A percentile compares a stretch with the other conserved stretches of the same genome.
Conservation (phyloP, 2,797 vertebrate species). For the Chrysocyon brachyurus region DNA sequence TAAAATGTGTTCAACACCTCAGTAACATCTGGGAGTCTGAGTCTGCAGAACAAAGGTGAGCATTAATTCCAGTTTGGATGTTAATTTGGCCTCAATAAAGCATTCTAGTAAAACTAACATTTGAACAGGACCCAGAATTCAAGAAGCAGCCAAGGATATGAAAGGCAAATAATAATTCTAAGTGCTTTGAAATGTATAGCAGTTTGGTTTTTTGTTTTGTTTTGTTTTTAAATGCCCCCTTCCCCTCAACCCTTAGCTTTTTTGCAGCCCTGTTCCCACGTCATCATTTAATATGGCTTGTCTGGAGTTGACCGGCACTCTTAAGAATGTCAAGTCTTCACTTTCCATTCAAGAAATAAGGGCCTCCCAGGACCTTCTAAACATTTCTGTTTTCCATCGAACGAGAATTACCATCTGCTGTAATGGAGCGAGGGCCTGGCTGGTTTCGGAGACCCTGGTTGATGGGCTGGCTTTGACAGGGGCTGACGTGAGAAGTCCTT, state of each 20-base stretch:
- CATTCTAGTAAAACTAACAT: slow-evolving; percentile 84
- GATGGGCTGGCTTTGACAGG: background rate
- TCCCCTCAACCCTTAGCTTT: background rate
- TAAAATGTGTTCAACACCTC: slow-evolving; percentile 76
- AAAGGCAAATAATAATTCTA: slow-evolving; percentile 79
- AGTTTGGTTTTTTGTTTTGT: background rate
- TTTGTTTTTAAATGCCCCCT: background rate
- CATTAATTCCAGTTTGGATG: slow-evolving; percentile 82
- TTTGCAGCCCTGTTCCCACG: slow-evolving; percentile 26
- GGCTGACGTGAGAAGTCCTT: background rate
- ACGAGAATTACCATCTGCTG: background rate
- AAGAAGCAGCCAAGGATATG: slow-evolving; percentile 74
- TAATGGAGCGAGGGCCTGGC: background rate
- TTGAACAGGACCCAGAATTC: slow-evolving; percentile 80
- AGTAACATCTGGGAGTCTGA: slow-evolving; percentile 67
- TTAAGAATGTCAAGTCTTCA: slow-evolving; percentile 29
- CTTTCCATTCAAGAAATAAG: slow-evolving; percentile 68
- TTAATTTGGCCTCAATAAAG: slow-evolving; percentile 84
- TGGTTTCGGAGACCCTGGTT: background rate
- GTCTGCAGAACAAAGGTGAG: slow-evolving; percentile 77
- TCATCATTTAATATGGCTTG: slow-evolving; percentile 7
- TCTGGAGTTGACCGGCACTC: slow-evolving; percentile 27
- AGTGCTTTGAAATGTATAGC: slow-evolving; percentile 80
- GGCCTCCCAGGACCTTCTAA: slow-evolving; percentile 41
- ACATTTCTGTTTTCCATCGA: slow-evolving; percentile 27